Evolutionary conservation across 1,140 invertebrate genomes (phyloP), one percentile per base, ranked within the genome.

Genomic region (Panagrolaimus sp.): DNA sequence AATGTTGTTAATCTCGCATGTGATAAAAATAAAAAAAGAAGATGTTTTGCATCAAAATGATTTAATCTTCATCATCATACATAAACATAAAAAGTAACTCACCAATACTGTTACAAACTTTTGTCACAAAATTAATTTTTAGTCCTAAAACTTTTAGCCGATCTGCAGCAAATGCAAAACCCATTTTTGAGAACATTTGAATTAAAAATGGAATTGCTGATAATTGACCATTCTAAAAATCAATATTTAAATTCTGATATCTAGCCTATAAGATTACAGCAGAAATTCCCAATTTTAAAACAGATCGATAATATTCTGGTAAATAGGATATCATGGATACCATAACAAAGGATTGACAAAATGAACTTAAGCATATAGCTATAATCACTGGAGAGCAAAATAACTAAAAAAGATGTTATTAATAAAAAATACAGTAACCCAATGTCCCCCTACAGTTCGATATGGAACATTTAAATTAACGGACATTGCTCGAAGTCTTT

Each of bases 281-380:
- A 14, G 28, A 43, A 43, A 64, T n/a, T 17, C 14, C 26, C 24
- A 64, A 3, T 43, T 64, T 64, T 12, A 64, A 12, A 7, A 64
- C 63, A 10, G 63, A 64, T n/a, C 43, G 63, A n/a, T 64, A 64
- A 8, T 64, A 64, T 38, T 64, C 28, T 0, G 63, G 63, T 12
- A 64, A 17, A 17, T 64, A 64, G 14, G 63, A 64, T 17, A 43
- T 43, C 28, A 64, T 43, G 38, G 10, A 28, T 24, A 43, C 43
- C 63, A 64, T 64, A 12, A 64, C 43, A 43, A 64, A 64, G 14
- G 28, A 43, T 12, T 64, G 63, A 64, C 63, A 64, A 28, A 64
- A 64, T 64, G 63, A 64, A 28, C 63, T 43, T 43, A 43, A 17
- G 10, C 63, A 64, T 17, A 64, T 64, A n/a, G 63, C 28, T 1